These are phyloP conservation scores for Ornithorhynchus anatinus DNA, from an alignment of 2,113 vertebrate genomes.

Conservation along the genomic window DNA sequence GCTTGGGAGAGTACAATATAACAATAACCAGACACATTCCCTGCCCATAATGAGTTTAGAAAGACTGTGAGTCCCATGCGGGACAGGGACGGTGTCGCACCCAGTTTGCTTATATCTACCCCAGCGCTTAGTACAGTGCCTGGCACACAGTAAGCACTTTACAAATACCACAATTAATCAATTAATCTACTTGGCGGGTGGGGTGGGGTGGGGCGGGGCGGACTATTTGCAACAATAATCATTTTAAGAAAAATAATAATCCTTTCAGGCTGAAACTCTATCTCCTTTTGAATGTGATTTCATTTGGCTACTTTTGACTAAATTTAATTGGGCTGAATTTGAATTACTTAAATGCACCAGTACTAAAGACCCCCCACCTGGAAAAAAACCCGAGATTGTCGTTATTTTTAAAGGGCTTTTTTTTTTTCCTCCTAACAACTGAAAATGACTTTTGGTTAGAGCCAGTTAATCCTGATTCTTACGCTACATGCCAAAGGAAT, in stretches of 20 bases:
- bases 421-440: not conserved
- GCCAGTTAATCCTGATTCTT: not conserved
- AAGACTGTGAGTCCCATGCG: too few relatives aligned
- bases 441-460: not conserved
- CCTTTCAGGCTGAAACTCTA: slow-evolving; percentile 6
- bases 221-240: slow-evolving; percentile 23
- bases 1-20: too few relatives aligned
- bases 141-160: too few relatives aligned
- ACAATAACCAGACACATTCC: too few relatives aligned
- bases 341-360: slow-evolving; percentile 8
- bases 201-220: not conserved
- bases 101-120: too few relatives aligned
- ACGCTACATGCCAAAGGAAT: too few relatives aligned
- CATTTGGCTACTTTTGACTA: slow-evolving; percentile 39
- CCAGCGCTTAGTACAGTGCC: too few relatives aligned
- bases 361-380: not conserved
- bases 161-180: too few relatives aligned
- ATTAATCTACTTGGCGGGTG: not conserved
- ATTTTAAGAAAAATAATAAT: slow-evolving; percentile 23
- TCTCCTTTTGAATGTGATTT: slow-evolving; percentile 9
- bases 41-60: too few relatives aligned
- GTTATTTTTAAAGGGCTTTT: not conserved
- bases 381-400: not conserved
- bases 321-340: slow-evolving; percentile 50
- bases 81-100: too few relatives aligned